Evolutionary conservation across 2,888 invertebrate species (phyloP), one percentile per base, ranked within the genome.

Genomic region (Shargacucullia verbasci): DNA sequence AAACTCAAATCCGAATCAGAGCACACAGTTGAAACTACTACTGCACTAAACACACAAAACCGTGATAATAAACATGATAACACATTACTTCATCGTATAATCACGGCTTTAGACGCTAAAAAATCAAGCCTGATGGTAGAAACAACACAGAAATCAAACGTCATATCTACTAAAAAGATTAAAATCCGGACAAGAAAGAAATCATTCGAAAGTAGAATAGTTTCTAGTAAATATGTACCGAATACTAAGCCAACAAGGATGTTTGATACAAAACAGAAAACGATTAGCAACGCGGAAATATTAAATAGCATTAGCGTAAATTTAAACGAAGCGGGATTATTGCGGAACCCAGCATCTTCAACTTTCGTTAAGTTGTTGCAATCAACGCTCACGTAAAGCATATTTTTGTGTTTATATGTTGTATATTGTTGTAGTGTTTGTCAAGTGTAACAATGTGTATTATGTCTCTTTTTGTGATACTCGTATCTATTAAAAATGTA

Each of bases 151-250:
- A 12, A 15, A 12, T 5, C 9, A 8, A 41, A 25, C 29, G 0
- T 13, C 3, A 11, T 11, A 14, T 15, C 35, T 12, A 4, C 13
- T 6, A 46, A 66, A 53, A 48, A 48, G 2, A n/a, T 43, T 11
- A 14, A 48, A 37, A 34, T 41, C 5, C 37, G 15, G 1, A 47
- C 13, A 14, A 52, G n/a, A 49, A 39, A 27, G 38, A 49, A 25
- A 2, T 46, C 38, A 0, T 67, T 71, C 31, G 60, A 67, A 38
- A 71, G 52, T 43, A 43, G 35, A 49, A 65, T 70, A 49, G 39
- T 67, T 15, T 49, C 48, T 25, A 53, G 35, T 59, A 70, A 53
- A 15, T 66, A 67, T 39, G 2, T 11, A 15, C 4, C 38, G 12
- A 41, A 45, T 41, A 14, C 46, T 35, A 31, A 41, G 27, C 14